phyloP scores from a whole-genome alignment of 23 tunicate species.

The Halocynthia aurantium region DNA sequence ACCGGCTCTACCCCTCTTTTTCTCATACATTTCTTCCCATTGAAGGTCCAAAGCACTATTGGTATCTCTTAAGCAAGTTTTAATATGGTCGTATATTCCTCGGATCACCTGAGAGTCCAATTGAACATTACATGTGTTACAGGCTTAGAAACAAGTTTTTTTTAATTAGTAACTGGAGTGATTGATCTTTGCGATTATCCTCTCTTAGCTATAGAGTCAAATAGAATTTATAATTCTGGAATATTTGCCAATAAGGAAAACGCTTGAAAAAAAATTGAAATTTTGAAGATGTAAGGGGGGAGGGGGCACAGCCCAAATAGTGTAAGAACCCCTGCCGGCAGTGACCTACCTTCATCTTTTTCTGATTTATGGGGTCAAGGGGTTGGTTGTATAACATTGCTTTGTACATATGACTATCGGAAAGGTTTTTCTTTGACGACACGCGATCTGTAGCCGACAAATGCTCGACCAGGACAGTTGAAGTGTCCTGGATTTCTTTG shows the following conservation, averaged over 20 bases:
- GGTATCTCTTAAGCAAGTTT: neutral
- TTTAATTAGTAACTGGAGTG: no score
- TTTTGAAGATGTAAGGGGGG: no score
- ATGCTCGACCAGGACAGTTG: slow-evolving; percentile 11
- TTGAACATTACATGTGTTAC: no score
- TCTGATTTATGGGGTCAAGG: slow-evolving; percentile 44
- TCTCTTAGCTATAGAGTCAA: no score
- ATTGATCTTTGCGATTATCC: no score
- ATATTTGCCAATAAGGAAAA: no score
- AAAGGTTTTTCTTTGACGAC: slow-evolving; percentile 20
- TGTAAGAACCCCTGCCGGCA: no score
- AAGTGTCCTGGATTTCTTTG: slow-evolving; percentile 34
- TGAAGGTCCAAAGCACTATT: neutral
- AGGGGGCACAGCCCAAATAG: no score
- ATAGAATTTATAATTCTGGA: no score
- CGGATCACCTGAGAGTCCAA: neutral
- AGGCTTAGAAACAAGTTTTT: no score
- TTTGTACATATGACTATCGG: slow-evolving; percentile 42
- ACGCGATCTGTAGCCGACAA: slow-evolving; percentile 40
- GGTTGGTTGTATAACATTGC: slow-evolving; percentile 55
- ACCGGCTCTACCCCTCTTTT: neutral
- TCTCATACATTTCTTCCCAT: slow-evolving; percentile 2
- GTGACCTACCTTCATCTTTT: slow-evolving; percentile 48
- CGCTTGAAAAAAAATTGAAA: no score
- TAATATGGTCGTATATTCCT: neutral